These are phyloP conservation scores for Sinocyclocheilus anophthalmus DNA, from an alignment of 2,113 vertebrate genomes.

Conservation along the genomic window DNA sequence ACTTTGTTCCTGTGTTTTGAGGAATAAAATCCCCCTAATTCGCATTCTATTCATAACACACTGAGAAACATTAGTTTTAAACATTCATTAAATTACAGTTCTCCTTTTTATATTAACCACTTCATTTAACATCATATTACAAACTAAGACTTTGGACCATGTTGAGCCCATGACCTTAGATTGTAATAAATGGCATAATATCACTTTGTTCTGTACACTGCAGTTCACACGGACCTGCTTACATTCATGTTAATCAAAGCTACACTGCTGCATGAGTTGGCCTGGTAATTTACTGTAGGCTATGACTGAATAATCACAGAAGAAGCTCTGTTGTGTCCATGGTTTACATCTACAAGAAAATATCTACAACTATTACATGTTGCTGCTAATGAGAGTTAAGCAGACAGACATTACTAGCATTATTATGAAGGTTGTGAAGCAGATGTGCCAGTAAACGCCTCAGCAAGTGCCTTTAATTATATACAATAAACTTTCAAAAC, in stretches of 20 bases:
- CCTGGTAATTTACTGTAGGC: background rate
- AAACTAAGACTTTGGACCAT: background rate
- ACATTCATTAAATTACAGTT: background rate
- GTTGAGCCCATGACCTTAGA: background rate
- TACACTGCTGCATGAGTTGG: background rate
- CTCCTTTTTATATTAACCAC: background rate
- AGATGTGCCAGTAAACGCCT: background rate
- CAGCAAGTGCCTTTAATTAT: slow-evolving; percentile 1
- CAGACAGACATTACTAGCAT: background rate
- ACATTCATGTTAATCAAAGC: slow-evolving; percentile 10
- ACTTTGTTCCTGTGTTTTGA: background rate
- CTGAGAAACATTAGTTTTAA: background rate
- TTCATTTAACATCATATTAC: slow-evolving; percentile 11
- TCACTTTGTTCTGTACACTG: background rate
- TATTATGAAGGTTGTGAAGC: background rate
- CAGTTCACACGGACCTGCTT: background rate
- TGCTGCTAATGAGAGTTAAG: background rate
- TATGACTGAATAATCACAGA: slow-evolving; percentile 13
- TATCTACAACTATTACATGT: background rate
- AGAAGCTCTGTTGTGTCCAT: background rate
- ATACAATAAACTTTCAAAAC: background rate
- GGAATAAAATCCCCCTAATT: too few species aligned
- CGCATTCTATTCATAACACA: background rate
- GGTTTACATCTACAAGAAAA: background rate
- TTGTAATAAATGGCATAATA: background rate